Evolutionary conservation across 2,113 vertebrate species (phyloP).

Genomic region (Sapayoa aenigma): DNA sequence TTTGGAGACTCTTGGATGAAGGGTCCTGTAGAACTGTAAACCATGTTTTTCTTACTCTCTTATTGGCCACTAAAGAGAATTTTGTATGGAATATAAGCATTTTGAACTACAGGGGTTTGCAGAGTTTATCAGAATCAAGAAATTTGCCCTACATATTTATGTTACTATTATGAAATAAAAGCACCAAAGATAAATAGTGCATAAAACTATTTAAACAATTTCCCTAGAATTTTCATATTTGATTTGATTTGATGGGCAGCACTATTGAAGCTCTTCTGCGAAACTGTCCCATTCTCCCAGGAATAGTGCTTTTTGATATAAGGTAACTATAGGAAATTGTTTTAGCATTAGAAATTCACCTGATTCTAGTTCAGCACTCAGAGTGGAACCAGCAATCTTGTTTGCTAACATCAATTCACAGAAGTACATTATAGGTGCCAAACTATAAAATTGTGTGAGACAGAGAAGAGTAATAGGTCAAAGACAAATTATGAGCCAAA

Average conservation of each 20-base stretch:
- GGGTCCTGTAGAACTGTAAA: not conserved
- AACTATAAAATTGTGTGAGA: not conserved
- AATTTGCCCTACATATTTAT: slow-evolving; percentile 13
- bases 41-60: not conserved
- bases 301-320: not conserved
- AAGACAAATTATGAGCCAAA: not conserved
- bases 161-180: not conserved
- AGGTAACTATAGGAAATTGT: not conserved
- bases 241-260: not conserved
- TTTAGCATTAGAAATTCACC: not conserved
- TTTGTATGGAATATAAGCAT: not conserved
- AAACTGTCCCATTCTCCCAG: not conserved
- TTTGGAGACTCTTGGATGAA: slow-evolving; percentile 19
- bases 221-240: not conserved
- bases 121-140: not conserved
- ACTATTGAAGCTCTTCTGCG: not conserved
- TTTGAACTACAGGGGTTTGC: not conserved
- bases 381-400: not conserved
- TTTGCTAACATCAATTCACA: not conserved
- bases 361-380: not conserved
- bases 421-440: not conserved
- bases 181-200: not conserved
- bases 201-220: not conserved
- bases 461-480: not conserved
- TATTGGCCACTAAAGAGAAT: not conserved